Evolutionary conservation across 2,113 vertebrate species (phyloP), one percentile per base, ranked within the genome.

Genomic region (Oryzias woworae): DNA sequence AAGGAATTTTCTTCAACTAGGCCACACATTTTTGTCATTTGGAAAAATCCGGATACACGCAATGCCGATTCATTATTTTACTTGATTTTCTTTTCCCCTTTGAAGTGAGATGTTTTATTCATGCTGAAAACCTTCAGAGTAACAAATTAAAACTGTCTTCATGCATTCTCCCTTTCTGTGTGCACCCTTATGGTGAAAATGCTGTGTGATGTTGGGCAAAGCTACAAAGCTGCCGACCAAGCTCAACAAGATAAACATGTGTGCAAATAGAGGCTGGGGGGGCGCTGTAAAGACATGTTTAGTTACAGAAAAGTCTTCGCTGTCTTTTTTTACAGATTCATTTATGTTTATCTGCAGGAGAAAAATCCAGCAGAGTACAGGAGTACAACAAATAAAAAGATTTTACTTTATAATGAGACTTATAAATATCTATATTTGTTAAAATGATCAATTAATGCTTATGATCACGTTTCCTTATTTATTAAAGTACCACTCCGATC

Each of bases 71-170:
- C 73, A 81, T 77, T 77, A 77, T 77, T 78, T 77, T 71, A 61
- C 71, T 73, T 71, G 71, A 74, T 86, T 77, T 78, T 57, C 60
- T 77, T 77, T 28, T 54, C 16, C 45, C 73, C 79, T 89, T 89
- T 89, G 87, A 87, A 89, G 87, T 84, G 62, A 31, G 45, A 85
- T 86, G 71, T 88, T 88, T 87, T 84, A 89, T 89, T 87, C 73
- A 88, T 89, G 66, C 22, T 7, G 69, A 60, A 82, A 86, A 83
- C 71, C 78, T 87, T 73, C 76, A 77, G 74, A 55, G 52, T 78
- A 85, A 82, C 84, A 85, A 74, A 89, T 85, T 85, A 85, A 71
- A 81, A 81, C 53, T 46, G 58, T 72, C 69, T 62, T 75, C 58
- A 56, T 57, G 61, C 76, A 62, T 77, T 82, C 80, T 85, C 69